phyloP scores from a whole-genome alignment of 2,888 invertebrate species.

The Metacarcinus magister region DNA sequence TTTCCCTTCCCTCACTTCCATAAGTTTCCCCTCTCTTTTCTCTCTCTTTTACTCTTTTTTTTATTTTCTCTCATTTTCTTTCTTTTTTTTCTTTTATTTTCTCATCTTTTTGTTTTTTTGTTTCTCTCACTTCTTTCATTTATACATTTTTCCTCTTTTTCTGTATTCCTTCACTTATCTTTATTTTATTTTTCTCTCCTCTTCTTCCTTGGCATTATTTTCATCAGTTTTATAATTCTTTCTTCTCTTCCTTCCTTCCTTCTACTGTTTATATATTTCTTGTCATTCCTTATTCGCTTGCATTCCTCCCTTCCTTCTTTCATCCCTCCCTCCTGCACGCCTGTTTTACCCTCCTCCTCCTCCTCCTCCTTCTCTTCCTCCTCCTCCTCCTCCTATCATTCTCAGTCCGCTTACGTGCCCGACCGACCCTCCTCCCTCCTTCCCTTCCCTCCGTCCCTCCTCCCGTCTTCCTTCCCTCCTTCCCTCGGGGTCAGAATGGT shows the following conservation, averaged over 20 bases:
- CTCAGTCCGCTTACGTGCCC: too few relatives aligned
- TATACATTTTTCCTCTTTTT: too few relatives aligned
- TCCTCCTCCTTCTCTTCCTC: not conserved
- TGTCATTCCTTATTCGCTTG: too few relatives aligned
- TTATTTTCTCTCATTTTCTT: not conserved
- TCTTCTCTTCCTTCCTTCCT: too few relatives aligned
- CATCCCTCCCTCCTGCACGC: too few relatives aligned
- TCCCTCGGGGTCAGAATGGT: not conserved
- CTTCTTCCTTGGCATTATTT: too few relatives aligned
- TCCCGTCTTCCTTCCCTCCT: not conserved
- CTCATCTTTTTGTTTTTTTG: not conserved
- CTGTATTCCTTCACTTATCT: too few relatives aligned
- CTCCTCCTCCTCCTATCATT: not conserved
- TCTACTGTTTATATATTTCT: too few relatives aligned
- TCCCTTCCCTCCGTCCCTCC: not conserved
- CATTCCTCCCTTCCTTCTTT: too few relatives aligned
- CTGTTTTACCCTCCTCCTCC: not conserved
- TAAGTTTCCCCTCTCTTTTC: not conserved
- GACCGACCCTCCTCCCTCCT: not conserved
- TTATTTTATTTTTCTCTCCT: too few relatives aligned
- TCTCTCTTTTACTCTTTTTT: not conserved
- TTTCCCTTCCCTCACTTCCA: too few relatives aligned
- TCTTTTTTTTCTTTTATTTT: not conserved
- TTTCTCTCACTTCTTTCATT: not conserved
- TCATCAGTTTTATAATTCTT: too few relatives aligned